These are phyloP conservation scores for Scalopus aquaticus DNA, from an alignment of 2,113 vertebrate species.

Conservation along the genomic window DNA sequence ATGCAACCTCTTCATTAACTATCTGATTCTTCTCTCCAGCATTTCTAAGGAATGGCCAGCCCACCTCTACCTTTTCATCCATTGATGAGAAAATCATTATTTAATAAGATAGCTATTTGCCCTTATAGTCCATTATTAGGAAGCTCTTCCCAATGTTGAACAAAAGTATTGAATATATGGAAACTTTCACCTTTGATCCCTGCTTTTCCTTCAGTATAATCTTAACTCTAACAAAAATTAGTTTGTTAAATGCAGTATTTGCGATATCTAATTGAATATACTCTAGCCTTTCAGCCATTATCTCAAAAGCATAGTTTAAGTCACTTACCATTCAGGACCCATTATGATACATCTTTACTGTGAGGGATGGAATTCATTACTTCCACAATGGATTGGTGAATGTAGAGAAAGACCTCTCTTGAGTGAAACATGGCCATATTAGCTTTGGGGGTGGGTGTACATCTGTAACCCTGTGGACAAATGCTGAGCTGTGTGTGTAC, in stretches of 20 bases:
- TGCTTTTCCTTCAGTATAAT: not conserved
- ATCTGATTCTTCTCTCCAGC: not conserved
- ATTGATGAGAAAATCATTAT: not conserved
- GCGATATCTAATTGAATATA: not conserved
- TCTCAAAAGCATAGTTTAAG: not conserved
- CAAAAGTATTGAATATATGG: not conserved
- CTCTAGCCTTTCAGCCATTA: not conserved
- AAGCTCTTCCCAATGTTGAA: not conserved
- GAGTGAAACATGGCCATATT: not conserved
- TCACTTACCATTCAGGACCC: not conserved
- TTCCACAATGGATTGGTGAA: not conserved
- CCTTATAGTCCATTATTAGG: not conserved
- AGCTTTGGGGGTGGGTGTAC: not conserved
- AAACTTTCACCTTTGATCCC: not conserved
- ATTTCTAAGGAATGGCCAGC: not conserved
- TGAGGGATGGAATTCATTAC: not conserved
- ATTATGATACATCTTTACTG: not conserved
- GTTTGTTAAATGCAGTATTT: not conserved
- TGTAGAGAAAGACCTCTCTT: not conserved
- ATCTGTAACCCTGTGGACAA: not conserved
- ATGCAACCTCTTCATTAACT: not conserved
- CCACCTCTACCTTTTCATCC: not conserved
- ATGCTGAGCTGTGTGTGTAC: not conserved
- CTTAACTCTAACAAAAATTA: conserved; percentile 6
- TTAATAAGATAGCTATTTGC: not conserved